These are phyloP conservation scores for Drosophila tropicalis DNA, from an alignment of 1,140 invertebrate species.

Conservation along the genomic window DNA sequence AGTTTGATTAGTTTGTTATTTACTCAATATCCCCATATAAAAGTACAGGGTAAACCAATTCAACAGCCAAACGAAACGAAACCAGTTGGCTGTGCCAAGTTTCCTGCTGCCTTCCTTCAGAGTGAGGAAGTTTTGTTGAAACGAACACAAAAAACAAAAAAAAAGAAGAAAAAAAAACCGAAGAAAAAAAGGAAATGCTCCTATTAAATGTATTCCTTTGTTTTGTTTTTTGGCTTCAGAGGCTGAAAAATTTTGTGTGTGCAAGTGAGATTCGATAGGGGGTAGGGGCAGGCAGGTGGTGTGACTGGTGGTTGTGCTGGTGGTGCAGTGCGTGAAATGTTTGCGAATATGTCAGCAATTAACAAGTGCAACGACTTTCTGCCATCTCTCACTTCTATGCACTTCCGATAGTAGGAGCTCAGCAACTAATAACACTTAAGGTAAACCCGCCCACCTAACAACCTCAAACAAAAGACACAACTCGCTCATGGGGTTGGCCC, in stretches of 20 bases:
- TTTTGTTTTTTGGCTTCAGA: slow-evolving; percentile 42
- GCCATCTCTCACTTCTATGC: slow-evolving; percentile 7
- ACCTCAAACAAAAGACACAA: slow-evolving; percentile 54
- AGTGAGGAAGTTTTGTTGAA: slow-evolving; percentile 60
- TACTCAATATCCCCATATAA: neutral
- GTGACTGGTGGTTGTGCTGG: slow-evolving; percentile 40
- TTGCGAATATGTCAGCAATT: slow-evolving; percentile 40
- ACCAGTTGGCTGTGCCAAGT: slow-evolving; percentile 70
- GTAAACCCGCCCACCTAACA: slow-evolving; percentile 24
- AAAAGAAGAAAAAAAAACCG: slow-evolving; percentile 43
- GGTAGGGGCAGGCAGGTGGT: neutral
- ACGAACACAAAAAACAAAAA: slow-evolving; percentile 16
- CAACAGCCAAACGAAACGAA: slow-evolving; percentile 37
- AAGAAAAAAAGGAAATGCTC: slow-evolving; percentile 67
- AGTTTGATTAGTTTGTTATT: neutral
- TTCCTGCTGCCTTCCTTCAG: slow-evolving; percentile 47
- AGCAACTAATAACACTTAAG: slow-evolving; percentile 75
- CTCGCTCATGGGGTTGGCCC: slow-evolving; percentile 57
- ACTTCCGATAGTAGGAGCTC: slow-evolving; percentile 31
- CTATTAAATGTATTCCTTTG: slow-evolving; percentile 74
- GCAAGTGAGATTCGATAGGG: neutral
- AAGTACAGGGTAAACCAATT: neutral
- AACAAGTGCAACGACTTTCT: slow-evolving; percentile 55
- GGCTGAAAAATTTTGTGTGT: slow-evolving; percentile 18
- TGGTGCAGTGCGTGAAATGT: slow-evolving; percentile 42